These are phyloP conservation scores for Cosmia trapezina DNA, from an alignment of 2,888 invertebrate species.

Conservation along the genomic window DNA sequence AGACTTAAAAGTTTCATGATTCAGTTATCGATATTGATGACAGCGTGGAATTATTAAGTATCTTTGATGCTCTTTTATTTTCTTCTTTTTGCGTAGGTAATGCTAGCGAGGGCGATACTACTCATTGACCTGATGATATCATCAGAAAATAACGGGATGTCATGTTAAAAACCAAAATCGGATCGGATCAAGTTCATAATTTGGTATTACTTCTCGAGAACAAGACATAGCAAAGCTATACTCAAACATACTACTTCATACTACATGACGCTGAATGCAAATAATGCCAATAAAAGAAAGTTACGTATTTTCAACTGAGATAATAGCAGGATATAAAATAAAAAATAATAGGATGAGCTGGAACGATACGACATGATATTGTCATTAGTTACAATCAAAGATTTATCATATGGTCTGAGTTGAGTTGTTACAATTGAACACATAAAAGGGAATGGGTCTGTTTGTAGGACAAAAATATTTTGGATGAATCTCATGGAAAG, in stretches of 20 bases:
- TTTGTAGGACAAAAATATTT: slow-evolving; percentile 37
- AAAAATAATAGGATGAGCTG: slow-evolving; percentile 57
- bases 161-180: neutral
- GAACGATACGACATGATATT: slow-evolving; percentile 45
- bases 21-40: slow-evolving; percentile 18
- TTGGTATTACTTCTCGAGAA: neutral
- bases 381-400: slow-evolving; percentile 67
- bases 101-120: neutral
- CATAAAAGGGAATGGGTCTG: slow-evolving; percentile 37
- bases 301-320: slow-evolving; percentile 44
- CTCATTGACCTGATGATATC: neutral
- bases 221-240: neutral
- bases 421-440: slow-evolving; percentile 60
- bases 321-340: slow-evolving; percentile 62
- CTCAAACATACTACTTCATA: neutral
- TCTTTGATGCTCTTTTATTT: neutral
- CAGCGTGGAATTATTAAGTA: slow-evolving; percentile 20
- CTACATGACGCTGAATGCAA: slow-evolving; percentile 18
- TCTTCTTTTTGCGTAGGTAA: neutral
- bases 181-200: neutral
- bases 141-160: neutral
- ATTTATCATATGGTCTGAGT: slow-evolving; percentile 58
- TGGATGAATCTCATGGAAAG: neutral
- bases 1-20: slow-evolving; percentile 24
- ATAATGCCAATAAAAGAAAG: slow-evolving; percentile 35